These are phyloP conservation scores for Fragum sueziense DNA, from an alignment of 2,888 invertebrate genomes.

Conservation along the genomic window DNA sequence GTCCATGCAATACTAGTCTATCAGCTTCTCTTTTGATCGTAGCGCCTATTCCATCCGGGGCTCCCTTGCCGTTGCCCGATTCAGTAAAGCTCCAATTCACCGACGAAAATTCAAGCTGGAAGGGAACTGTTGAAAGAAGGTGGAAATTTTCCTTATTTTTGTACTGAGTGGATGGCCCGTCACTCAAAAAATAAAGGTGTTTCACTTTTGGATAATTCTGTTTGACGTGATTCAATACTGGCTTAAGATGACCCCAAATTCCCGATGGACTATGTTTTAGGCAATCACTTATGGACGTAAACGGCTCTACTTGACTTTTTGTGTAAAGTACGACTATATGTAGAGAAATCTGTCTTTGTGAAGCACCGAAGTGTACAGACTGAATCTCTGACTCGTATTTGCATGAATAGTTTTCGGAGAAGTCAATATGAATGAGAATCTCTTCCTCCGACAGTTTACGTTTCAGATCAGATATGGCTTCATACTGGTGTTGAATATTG, in stretches of 20 bases:
- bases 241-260: conserved; percentile 81
- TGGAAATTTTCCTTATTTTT: conserved; percentile 78
- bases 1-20: conserved; percentile 29
- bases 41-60: conserved; percentile 35
- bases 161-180: conserved; percentile 80
- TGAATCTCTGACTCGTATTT: conserved; percentile 80
- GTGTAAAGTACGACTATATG: conserved; percentile 80
- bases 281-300: conserved; percentile 7
- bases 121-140: conserved; percentile 27
- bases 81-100: background rate
- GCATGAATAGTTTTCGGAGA: conserved; percentile 79
- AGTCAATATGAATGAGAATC: conserved; percentile 74
- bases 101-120: conserved; percentile 64
- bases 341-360: conserved; percentile 74
- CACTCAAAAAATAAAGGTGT: conserved; percentile 70
- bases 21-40: conserved; percentile 73
- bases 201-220: background rate
- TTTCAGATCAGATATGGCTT: conserved; percentile 49
- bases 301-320: conserved; percentile 3
- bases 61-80: background rate
- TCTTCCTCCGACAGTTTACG: conserved; percentile 56
- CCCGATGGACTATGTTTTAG: conserved; percentile 76
- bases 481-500: conserved; percentile 56
- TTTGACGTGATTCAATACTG: conserved; percentile 58
- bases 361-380: conserved; percentile 73